A percentile compares a stretch with the other conserved stretches of the same genome.
Conservation (phyloP, 2,113 vertebrate species). For the Odocoileus hemionus region DNA sequence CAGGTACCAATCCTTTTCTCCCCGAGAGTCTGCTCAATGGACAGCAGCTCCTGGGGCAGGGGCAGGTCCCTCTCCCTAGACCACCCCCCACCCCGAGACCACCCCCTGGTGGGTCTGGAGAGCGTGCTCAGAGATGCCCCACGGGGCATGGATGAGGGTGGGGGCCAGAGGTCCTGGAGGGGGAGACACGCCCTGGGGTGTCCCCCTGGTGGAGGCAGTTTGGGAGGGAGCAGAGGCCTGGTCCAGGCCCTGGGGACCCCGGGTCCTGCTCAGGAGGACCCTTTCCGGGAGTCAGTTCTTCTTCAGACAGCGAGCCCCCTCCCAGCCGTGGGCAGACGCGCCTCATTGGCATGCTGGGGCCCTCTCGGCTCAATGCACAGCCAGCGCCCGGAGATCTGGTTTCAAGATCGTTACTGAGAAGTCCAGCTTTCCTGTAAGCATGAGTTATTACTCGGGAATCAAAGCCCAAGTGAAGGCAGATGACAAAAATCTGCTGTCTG, state of each 20-base stretch:
- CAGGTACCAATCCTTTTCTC: neutral
- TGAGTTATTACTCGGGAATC: neutral
- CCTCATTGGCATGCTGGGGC: neutral
- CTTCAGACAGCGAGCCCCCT: neutral
- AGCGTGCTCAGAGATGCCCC: rapidly evolving
- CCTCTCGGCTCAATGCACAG: neutral
- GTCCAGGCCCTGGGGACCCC: neutral
- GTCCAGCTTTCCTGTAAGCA: neutral
- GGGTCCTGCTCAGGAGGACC: neutral
- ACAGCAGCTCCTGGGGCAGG: neutral
- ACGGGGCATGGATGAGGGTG: neutral
- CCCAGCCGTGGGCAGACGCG: rapidly evolving
- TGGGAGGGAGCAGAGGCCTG: neutral
- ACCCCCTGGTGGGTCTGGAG: rapidly evolving
- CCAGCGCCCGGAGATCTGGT: neutral
- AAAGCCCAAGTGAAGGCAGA: neutral
- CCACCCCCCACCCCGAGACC: neutral
- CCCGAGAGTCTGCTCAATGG: neutral
- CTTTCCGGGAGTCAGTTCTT: neutral
- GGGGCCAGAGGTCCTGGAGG: rapidly evolving
- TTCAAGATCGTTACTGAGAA: neutral
- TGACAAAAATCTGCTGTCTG: neutral
- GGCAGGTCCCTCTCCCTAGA: neutral
- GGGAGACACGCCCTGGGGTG: rapidly evolving
- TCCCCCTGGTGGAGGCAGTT: neutral